Evolutionary conservation across 2,797 vertebrate species (phyloP).

Genomic region (Glossophaga mutica): DNA sequence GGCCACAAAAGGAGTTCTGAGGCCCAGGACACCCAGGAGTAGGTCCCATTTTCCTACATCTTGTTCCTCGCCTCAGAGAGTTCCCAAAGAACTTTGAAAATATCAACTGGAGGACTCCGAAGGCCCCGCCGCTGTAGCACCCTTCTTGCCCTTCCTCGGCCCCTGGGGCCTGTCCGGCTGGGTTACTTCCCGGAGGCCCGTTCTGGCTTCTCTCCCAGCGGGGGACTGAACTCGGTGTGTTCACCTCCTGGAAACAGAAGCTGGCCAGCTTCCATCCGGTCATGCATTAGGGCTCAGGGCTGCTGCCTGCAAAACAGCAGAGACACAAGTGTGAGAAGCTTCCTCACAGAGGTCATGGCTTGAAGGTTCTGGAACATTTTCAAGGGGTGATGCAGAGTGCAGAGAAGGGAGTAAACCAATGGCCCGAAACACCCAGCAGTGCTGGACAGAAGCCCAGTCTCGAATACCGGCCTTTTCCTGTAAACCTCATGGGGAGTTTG

Average conservation of each 20-base stretch:
- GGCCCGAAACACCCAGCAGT: fast-evolving
- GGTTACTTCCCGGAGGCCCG: neutral
- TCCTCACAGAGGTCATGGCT: neutral
- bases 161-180: fast-evolving
- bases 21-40: neutral
- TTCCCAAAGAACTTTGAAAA: constrained; percentile 50
- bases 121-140: constrained; percentile 80
- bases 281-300: neutral
- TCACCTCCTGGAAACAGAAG: neutral
- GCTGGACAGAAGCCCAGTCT: too few relatives aligned
- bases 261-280: neutral
- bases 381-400: neutral
- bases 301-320: constrained; percentile 47
- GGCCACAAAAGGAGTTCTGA: neutral
- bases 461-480: neutral
- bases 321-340: neutral
- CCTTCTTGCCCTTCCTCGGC: constrained; percentile 20
- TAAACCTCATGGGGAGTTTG: neutral
- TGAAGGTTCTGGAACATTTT: neutral
- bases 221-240: fast-evolving
- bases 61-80: constrained; percentile 60
- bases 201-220: neutral
- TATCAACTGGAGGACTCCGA: constrained; percentile 73
- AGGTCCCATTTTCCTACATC: constrained; percentile 42
- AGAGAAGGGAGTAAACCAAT: neutral